Percentiles rank a stretch among this genome's conserved stretches.
Evolutionary conservation across 2,888 invertebrate species (phyloP).

Genomic region (Leucophenga montana): DNA sequence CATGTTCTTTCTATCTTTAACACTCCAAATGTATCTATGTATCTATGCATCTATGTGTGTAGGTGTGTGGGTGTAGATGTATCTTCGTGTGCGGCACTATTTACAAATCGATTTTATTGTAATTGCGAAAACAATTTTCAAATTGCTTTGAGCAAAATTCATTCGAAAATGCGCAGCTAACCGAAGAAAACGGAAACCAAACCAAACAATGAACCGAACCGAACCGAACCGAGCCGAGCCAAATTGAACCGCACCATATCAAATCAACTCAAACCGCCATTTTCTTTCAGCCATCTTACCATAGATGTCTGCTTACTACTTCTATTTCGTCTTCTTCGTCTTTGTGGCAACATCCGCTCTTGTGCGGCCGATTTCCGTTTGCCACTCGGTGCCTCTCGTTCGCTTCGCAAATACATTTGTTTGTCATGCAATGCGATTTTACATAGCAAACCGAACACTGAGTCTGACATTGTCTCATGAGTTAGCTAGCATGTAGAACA

Average conservation of each 20-base stretch:
- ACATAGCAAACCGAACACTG: too few species aligned
- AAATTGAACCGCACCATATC: constrained; percentile 7
- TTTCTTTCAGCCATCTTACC: background rate
- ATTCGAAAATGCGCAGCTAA: constrained; percentile 36
- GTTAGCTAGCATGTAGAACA: too few species aligned
- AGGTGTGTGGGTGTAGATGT: constrained; percentile 25
- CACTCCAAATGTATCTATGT: constrained; percentile 13
- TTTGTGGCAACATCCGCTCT: background rate
- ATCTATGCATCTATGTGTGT: background rate
- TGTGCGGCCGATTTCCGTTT: constrained; percentile 17
- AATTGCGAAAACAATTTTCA: constrained; percentile 62
- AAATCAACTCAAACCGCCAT: constrained; percentile 1
- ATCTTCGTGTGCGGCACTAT: constrained; percentile 39
- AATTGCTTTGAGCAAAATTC: constrained; percentile 59
- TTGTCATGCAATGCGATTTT: too few species aligned
- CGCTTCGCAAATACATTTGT: too few species aligned
- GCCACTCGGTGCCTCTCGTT: too few species aligned
- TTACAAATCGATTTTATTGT: constrained; percentile 60
- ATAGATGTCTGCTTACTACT: background rate
- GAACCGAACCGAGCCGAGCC: background rate
- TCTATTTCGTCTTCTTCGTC: background rate
- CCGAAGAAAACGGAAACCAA: background rate
- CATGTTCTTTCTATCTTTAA: background rate
- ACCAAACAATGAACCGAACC: constrained; percentile 2
- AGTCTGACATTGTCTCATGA: too few species aligned